phyloP scores from a whole-genome alignment of 2,113 vertebrate species.

The Oryctolagus cuniculus region mOryCun1.1 NC_091444.1:56582001-56582500 shows the following conservation, averaged over 20 bases:
- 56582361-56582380: neutral
- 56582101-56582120: neutral
- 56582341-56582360: neutral
- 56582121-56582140: neutral
- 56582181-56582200: neutral
- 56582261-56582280: neutral
- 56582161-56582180: neutral
- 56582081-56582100: slow-evolving; percentile 28
- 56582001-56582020: neutral
- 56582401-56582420: neutral
- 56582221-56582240: neutral
- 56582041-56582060: neutral
- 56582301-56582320: neutral
- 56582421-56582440: neutral
- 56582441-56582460: neutral
- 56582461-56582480: too few relatives aligned
- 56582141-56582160: neutral
- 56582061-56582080: neutral
- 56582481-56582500: too few relatives aligned
- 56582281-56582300: neutral
- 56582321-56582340: neutral
- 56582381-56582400: neutral
- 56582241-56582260: neutral
- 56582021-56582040: too few relatives aligned
- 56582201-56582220: neutral